Conservation (phyloP, 2,113 vertebrate genomes). For the Xiphophorus maculatus region DNA sequence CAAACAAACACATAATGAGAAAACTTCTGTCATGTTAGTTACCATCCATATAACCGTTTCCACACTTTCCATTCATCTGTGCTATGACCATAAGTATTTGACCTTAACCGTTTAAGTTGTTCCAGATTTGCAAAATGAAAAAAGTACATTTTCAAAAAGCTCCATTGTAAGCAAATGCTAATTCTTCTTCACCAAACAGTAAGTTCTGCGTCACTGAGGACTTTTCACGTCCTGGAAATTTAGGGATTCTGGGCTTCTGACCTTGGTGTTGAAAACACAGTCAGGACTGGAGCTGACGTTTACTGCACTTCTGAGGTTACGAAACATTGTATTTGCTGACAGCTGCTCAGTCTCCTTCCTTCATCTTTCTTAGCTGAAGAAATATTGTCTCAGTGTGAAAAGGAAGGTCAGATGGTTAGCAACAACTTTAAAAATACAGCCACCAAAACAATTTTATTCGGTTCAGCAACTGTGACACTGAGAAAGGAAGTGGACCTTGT, state of each 20-base stretch:
- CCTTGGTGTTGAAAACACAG: conserved; percentile 33
- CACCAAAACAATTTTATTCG: conserved; percentile 44
- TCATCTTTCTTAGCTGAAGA: conserved; percentile 64
- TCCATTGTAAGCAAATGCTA: not conserved
- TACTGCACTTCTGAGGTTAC: conserved; percentile 43
- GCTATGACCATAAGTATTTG: too few relatives aligned
- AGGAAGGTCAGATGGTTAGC: conserved; percentile 65
- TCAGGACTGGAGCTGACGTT: conserved; percentile 30
- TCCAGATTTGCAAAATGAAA: not conserved
- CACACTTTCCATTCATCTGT: too few relatives aligned
- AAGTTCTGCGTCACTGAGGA: not conserved
- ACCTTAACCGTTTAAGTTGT: not conserved
- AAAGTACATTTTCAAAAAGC: not conserved
- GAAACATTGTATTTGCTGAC: conserved; percentile 59
- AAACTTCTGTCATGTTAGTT: too few relatives aligned
- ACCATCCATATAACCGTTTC: too few relatives aligned
- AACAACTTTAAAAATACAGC: conserved; percentile 68
- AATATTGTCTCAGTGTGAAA: conserved; percentile 69
- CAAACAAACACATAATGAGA: too few relatives aligned
- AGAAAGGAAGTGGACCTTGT: conserved; percentile 68
- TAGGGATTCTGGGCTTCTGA: conserved; percentile 33
- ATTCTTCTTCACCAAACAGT: not conserved
- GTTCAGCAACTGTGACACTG: conserved; percentile 52
- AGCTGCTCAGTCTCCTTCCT: conserved; percentile 60
- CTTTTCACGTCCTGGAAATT: not conserved